Conservation (phyloP, 2,888 invertebrate species). For the Cephus rjabovi region DNA sequence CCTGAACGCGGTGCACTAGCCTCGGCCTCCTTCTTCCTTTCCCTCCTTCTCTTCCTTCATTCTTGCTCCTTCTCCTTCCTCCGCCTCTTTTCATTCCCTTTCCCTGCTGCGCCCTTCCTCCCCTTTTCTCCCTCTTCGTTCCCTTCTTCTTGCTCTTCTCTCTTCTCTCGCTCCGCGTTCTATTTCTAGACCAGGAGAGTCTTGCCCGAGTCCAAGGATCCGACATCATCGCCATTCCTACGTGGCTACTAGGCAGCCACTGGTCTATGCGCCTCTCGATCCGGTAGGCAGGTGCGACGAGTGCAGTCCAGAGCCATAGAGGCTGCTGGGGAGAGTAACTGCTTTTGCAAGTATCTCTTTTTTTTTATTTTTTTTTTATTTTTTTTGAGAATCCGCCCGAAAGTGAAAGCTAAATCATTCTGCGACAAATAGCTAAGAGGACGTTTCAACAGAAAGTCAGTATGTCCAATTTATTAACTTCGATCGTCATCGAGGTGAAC, state of each 20-base stretch:
- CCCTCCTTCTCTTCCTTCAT: neutral
- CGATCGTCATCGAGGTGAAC: neutral
- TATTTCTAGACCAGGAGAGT: neutral
- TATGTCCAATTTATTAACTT: neutral
- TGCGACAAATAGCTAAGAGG: neutral
- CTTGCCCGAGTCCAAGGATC: neutral
- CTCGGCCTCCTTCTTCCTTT: neutral
- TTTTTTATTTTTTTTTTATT: constrained; percentile 13
- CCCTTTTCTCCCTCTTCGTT: neutral
- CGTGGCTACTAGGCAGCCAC: neutral
- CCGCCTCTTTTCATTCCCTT: neutral
- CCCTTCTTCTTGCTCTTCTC: neutral
- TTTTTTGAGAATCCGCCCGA: constrained; percentile 15
- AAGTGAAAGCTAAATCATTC: neutral
- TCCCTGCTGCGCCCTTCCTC: neutral
- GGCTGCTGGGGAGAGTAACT: neutral
- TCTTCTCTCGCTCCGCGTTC: neutral
- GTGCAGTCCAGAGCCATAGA: neutral
- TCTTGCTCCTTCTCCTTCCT: constrained; percentile 26
- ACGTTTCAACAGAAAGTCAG: neutral
- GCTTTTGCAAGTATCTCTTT: neutral
- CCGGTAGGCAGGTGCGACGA: neutral
- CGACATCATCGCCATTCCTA: neutral
- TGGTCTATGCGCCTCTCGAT: neutral
- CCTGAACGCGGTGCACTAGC: constrained; percentile 18